Evolutionary conservation across 2,888 invertebrate species (phyloP), one percentile per base, ranked within the genome.

Genomic region (Napeogenes inachia): DNA sequence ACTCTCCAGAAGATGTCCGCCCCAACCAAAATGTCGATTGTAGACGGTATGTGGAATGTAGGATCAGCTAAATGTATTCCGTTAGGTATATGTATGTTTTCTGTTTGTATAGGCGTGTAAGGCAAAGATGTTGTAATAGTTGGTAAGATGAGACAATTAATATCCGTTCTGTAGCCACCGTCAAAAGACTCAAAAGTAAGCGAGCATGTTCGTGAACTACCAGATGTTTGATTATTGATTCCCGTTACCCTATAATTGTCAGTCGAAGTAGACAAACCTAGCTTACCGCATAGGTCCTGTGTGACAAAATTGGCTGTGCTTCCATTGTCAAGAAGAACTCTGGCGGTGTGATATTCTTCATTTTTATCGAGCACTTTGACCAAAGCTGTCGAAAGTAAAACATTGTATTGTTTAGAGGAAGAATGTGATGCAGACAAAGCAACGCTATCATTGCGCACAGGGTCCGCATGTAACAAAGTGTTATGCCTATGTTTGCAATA

Each of bases 1-100:
- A 71, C 56, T 6, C 55, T 54, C 69, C 70, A 71, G 59, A 73
- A 71, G 35, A 71, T 47, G 8, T 72, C 70, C 10, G 71, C 70
- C 2, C 69, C 72, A 10, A 71, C 50, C 35, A 74, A 50, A 45
- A 71, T 68, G 33, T 72, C 67, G 4, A 70, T 62, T 3, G 54
- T 54, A 13, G 63, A 69, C n/a, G 73, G 71, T 12, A 62, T 47
- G 60, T 70, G 61, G 32, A 69, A 71, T 8, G 64, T 33, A 10
- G 70, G 70, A 58, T 71, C 70, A 45, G 71, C 71, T 56, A 71
- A 38, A 5, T 47, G 6, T 42, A 71, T 59, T 6, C 64, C 64
- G 10, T 32, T n/a, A 4, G 73, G 71, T 59, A 73, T 46, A 46
- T 56, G 45, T 12, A 72, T 59, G 32, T 67, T 13, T 8, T 33